Conservation (phyloP, 2,888 invertebrate species). For the Cheilosia impressa region DNA sequence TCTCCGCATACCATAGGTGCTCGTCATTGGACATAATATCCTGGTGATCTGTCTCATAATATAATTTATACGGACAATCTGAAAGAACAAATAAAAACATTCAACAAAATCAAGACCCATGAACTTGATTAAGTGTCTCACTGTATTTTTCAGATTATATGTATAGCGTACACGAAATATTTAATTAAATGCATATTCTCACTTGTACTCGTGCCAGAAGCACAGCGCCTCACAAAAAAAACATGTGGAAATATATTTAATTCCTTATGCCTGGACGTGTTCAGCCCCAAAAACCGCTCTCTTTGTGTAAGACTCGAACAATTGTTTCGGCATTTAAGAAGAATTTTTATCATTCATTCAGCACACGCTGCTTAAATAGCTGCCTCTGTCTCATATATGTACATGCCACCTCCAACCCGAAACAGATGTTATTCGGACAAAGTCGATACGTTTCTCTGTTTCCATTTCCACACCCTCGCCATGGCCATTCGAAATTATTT, state of each 20-base stretch:
- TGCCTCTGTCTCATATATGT: slow-evolving; percentile 33
- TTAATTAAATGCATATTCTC: slow-evolving; percentile 69
- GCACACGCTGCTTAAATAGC: slow-evolving; percentile 69
- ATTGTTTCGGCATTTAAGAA: slow-evolving; percentile 52
- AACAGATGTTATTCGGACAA: slow-evolving; percentile 70
- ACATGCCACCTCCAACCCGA: slow-evolving; percentile 42
- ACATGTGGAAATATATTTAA: slow-evolving; percentile 40
- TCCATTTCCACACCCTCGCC: not conserved
- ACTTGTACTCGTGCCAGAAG: slow-evolving; percentile 15
- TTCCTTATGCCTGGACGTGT: slow-evolving; percentile 40
- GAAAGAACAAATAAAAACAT: not conserved
- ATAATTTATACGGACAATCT: not conserved
- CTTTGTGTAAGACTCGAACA: not conserved
- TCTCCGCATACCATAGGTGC: no score
- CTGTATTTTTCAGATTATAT: slow-evolving; percentile 33
- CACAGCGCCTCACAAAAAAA: not conserved
- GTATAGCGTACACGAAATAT: slow-evolving; percentile 58
- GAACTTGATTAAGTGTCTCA: slow-evolving; percentile 52
- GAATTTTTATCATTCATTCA: slow-evolving; percentile 69
- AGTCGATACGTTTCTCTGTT: slow-evolving; percentile 43
- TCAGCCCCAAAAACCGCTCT: not conserved
- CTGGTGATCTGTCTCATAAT: not conserved
- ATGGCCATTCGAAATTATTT: slow-evolving; percentile 63
- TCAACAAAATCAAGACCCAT: slow-evolving; percentile 37
- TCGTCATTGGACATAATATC: no score